These are phyloP conservation scores for Drosophila tristis DNA, from an alignment of 1,140 invertebrate species.

Conservation along the genomic window DNA sequence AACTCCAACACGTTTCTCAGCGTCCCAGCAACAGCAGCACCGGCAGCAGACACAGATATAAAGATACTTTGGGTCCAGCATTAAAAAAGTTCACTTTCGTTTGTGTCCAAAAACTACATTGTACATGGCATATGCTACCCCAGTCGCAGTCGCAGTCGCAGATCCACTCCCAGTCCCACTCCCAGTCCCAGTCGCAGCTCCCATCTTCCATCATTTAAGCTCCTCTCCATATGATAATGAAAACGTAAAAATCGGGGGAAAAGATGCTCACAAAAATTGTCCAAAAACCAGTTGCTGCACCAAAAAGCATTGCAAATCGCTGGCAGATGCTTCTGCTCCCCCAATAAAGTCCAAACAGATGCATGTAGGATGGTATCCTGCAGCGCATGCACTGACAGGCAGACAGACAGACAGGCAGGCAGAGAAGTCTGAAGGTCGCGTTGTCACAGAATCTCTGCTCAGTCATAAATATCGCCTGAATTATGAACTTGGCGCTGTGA, in stretches of 20 bases:
- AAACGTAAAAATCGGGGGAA: constrained; percentile 62
- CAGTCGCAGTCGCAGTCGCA: background rate
- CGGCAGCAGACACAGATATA: constrained; percentile 3
- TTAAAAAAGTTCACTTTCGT: constrained; percentile 82
- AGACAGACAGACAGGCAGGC: background rate
- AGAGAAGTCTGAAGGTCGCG: constrained; percentile 42
- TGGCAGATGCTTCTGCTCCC: constrained; percentile 54
- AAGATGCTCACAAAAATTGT: constrained; percentile 49
- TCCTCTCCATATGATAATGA: constrained; percentile 73
- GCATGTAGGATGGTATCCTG: constrained; percentile 29
- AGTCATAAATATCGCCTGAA: constrained; percentile 41
- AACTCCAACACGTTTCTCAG: constrained; percentile 67
- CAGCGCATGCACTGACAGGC: constrained; percentile 34
- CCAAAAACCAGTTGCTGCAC: constrained; percentile 70
- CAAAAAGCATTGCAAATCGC: constrained; percentile 79
- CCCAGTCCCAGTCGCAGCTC: background rate
- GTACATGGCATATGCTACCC: constrained; percentile 38
- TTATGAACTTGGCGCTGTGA: constrained; percentile 37
- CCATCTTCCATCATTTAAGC: constrained; percentile 13
- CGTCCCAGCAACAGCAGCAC: constrained; percentile 12
- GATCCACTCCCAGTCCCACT: too few species aligned
- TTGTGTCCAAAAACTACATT: constrained; percentile 72
- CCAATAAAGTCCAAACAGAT: background rate
- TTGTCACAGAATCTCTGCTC: constrained; percentile 42
- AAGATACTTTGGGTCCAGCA: constrained; percentile 63